phyloP scores from a whole-genome alignment of 2,797 vertebrate genomes.

The Serranus cabrilla region DNA sequence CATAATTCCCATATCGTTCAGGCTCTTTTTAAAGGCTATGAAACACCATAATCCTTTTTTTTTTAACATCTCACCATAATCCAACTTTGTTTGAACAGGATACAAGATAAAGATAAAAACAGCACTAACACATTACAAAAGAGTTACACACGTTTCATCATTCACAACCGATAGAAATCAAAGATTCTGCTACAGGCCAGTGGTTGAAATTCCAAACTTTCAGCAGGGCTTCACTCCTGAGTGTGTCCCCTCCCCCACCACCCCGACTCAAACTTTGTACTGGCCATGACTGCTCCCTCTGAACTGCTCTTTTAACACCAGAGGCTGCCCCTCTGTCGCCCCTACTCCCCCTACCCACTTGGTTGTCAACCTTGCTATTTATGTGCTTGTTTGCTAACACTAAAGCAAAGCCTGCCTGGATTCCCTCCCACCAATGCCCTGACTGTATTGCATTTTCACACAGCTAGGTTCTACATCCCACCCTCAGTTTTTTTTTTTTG shows the following conservation, averaged over 20 bases:
- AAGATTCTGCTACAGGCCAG: conserved; percentile 26
- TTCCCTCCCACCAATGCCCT: conserved; percentile 51
- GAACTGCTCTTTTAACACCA: conserved; percentile 74
- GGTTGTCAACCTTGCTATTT: conserved; percentile 79
- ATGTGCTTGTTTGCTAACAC: conserved; percentile 82
- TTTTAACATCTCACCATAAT: background rate
- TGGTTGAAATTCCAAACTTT: conserved; percentile 77
- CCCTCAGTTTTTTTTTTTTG: conserved; percentile 32
- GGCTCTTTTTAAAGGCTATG: background rate
- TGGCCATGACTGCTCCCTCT: conserved; percentile 59
- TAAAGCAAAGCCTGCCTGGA: conserved; percentile 61
- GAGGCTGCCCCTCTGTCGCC: conserved; percentile 44
- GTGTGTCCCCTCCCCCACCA: conserved; percentile 69
- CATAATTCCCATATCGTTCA: too few species aligned
- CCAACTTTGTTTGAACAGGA: background rate
- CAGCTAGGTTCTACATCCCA: conserved; percentile 65
- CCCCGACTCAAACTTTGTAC: conserved; percentile 60
- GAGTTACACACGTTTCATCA: background rate
- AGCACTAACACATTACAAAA: background rate
- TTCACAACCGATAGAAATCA: background rate
- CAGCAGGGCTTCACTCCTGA: conserved; percentile 49
- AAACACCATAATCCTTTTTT: background rate
- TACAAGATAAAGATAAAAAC: background rate
- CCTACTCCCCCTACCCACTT: conserved; percentile 28
- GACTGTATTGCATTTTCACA: conserved; percentile 62